phyloP scores from a whole-genome alignment of 2,888 invertebrate species.

The Pollenia angustigena region DNA sequence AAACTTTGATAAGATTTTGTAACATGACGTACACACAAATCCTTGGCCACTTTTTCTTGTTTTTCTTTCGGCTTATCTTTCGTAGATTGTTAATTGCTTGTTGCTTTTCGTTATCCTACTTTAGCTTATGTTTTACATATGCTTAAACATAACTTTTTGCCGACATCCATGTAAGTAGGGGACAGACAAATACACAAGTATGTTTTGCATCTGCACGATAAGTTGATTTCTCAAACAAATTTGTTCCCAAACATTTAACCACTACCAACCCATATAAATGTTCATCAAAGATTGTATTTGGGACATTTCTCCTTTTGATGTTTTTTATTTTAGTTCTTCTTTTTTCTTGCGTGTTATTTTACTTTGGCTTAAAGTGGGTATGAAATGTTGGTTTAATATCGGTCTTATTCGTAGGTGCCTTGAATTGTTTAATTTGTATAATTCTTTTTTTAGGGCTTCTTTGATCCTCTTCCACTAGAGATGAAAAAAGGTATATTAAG shows the following conservation, averaged over 20 bases:
- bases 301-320: background rate
- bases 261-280: conserved; percentile 45
- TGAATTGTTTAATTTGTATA: conserved; percentile 25
- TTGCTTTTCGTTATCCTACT: conserved; percentile 5
- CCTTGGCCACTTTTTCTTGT: background rate
- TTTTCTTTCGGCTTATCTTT: conserved; percentile 5
- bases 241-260: conserved; percentile 40
- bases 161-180: conserved; percentile 3
- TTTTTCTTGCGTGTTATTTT: too few species aligned
- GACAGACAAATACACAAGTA: background rate
- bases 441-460: background rate
- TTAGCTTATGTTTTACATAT: conserved; percentile 46
- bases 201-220: background rate
- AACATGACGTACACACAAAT: conserved; percentile 8
- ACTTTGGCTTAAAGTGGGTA: background rate
- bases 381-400: conserved; percentile 23
- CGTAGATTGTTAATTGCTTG: background rate
- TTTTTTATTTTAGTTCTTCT: background rate
- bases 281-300: conserved; percentile 45
- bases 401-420: background rate
- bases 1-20: conserved; percentile 1
- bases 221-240: conserved; percentile 45
- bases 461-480: too few species aligned
- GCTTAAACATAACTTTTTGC: conserved; percentile 34
- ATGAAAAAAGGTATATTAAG: too few species aligned